phyloP scores from a whole-genome alignment of 2,888 invertebrate genomes.

The Selenia dentaria region DNA sequence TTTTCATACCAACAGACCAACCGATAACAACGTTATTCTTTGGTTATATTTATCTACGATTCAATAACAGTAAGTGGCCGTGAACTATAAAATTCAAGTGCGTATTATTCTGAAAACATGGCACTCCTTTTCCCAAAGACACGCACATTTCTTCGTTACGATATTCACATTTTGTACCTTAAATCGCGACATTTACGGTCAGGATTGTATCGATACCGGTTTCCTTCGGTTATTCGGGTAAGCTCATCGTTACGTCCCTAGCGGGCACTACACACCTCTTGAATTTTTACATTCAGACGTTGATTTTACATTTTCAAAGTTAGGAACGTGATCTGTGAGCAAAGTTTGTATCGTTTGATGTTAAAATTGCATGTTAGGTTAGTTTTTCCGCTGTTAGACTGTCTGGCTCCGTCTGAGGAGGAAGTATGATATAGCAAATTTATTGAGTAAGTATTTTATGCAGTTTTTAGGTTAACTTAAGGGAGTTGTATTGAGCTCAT shows the following conservation, averaged over 20 bases:
- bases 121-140: conserved; percentile 6
- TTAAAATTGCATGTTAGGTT: conserved; percentile 48
- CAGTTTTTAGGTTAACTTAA: neutral
- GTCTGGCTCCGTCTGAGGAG: conserved; percentile 6
- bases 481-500: no score
- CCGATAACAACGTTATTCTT: no score
- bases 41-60: no score
- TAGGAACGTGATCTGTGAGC: conserved; percentile 65
- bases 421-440: neutral
- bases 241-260: conserved; percentile 32
- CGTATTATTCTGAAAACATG: no score
- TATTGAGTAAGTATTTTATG: neutral
- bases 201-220: conserved; percentile 19
- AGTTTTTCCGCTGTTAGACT: conserved; percentile 21
- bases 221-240: conserved; percentile 27
- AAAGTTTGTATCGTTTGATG: conserved; percentile 59
- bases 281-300: conserved; percentile 69
- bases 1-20: no score
- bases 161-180: conserved; percentile 19
- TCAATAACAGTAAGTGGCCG: no score
- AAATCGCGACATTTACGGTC: conserved; percentile 29
- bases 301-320: conserved; percentile 74
- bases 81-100: no score
- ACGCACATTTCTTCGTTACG: conserved; percentile 25
- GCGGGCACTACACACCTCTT: conserved; percentile 49